Conservation (phyloP, 1,140 invertebrate species). For the Lepidurus arcticus region DNA sequence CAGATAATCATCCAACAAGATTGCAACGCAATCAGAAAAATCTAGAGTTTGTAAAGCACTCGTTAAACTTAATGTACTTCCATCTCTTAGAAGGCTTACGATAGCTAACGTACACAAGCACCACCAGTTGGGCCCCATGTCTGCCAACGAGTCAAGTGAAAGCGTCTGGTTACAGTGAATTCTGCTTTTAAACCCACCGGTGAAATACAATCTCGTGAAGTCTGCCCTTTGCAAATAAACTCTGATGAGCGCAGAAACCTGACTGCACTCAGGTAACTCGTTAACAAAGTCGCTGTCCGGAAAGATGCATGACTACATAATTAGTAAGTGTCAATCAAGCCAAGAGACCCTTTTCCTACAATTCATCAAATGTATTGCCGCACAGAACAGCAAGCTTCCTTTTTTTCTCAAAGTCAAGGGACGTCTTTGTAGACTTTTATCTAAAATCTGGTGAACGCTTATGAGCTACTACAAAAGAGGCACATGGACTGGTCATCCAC, state of each 20-base stretch:
- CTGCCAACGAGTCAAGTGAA: background rate
- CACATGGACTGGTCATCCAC: slow-evolving; percentile 11
- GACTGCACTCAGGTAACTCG: background rate
- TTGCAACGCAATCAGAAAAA: background rate
- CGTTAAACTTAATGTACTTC: background rate
- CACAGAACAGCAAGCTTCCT: slow-evolving; percentile 11
- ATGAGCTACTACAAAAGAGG: slow-evolving; percentile 21
- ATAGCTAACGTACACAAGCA: background rate
- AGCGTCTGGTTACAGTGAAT: background rate
- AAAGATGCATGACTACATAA: no score
- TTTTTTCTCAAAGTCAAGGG: slow-evolving; percentile 11
- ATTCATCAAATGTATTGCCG: slow-evolving; percentile 5
- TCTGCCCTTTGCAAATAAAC: background rate
- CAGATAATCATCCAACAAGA: background rate
- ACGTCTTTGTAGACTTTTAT: background rate
- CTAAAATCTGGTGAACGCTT: slow-evolving; percentile 5
- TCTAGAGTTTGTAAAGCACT: background rate
- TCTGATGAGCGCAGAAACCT: background rate
- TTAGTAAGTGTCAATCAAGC: no score
- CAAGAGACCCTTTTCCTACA: background rate
- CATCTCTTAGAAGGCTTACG: background rate
- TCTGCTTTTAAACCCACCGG: background rate
- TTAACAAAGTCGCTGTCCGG: no score
- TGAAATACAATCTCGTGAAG: background rate
- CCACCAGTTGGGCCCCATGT: background rate